Evolutionary conservation across 1,140 invertebrate species (phyloP), one percentile per base, ranked within the genome.

Genomic region (Sesamia nonagrioides): DNA sequence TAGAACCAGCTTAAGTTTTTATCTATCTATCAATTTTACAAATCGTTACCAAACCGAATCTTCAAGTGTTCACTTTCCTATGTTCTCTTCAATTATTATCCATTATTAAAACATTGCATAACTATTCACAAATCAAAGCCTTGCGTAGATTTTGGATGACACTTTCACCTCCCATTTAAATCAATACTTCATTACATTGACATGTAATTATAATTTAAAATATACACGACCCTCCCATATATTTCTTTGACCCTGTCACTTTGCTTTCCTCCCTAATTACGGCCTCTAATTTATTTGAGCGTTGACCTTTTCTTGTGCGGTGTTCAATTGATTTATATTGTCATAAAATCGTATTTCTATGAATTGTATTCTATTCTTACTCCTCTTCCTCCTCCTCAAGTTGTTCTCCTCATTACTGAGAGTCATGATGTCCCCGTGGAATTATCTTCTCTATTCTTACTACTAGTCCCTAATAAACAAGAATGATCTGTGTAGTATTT

Each of bases 61-160:
- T 74, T 66, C 9, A n/a, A 45, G 17, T 42, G 21, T 60, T 37
- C 9, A 74, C 71, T 74, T 74, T 74, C 71, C 60, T 58, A 58
- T 74, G 54, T 42, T n/a, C 18, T 27, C 15, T 33, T 71, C 71
- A 58, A 74, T 60, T 58, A 74, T 74, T 60, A 60, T 74, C 54
- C 7, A 60, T 74, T 60, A 74, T 74, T 40, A 4, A 60, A 74
- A 54, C 50, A 71, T 71, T 71, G 33, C 68, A 27, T 71, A 15
- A 71, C 27, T 69, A 33, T 71, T 71, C 18, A 18, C 69, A 37
- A 33, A 72, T 66, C 66, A 37, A 21, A 68, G 18, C 50, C 21
- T 69, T 74, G 60, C 54, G n/a, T 74, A 40, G 37, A 11, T 73
- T 58, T 37, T n/a, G 17, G 40, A 40, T 58, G 71, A 60, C 71